phyloP scores from a whole-genome alignment of 2,888 invertebrate species.

The Pristionchus maxplancki region DNA sequence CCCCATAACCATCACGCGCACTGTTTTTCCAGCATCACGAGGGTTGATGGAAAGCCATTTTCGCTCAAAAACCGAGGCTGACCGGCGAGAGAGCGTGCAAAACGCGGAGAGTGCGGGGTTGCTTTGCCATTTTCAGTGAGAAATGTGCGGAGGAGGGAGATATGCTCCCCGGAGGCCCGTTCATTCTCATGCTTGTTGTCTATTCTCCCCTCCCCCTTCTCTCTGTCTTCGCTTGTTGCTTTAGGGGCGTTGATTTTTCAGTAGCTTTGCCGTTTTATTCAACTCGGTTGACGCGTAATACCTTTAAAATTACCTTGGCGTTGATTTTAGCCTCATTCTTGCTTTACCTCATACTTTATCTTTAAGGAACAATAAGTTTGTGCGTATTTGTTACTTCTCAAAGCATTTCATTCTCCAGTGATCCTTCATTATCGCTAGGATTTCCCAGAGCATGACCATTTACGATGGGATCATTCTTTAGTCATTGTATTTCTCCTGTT shows the following conservation, averaged over 20 bases:
- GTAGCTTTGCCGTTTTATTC: too few species aligned
- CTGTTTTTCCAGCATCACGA: neutral
- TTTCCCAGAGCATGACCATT: neutral
- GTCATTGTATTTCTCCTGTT: too few species aligned
- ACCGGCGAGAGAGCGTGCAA: neutral
- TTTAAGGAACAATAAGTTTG: too few species aligned
- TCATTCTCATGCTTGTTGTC: conserved; percentile 25
- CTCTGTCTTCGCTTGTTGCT: neutral
- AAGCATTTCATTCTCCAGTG: too few species aligned
- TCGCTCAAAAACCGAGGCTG: neutral
- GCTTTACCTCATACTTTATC: neutral
- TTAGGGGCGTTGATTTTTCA: neutral
- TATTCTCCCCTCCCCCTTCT: neutral
- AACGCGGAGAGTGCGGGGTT: neutral
- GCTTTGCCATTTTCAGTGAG: neutral
- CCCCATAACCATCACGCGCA: neutral
- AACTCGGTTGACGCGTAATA: too few species aligned
- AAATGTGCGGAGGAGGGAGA: conserved; percentile 11
- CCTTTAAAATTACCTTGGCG: too few species aligned
- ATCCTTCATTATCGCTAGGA: too few species aligned
- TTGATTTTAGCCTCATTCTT: neutral
- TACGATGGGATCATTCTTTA: too few species aligned
- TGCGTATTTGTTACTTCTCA: too few species aligned
- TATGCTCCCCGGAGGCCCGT: conserved; percentile 6
- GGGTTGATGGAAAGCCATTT: neutral